Evolutionary conservation across 2,113 vertebrate genomes (phyloP).

Genomic region (Capreolus pygargus): DNA sequence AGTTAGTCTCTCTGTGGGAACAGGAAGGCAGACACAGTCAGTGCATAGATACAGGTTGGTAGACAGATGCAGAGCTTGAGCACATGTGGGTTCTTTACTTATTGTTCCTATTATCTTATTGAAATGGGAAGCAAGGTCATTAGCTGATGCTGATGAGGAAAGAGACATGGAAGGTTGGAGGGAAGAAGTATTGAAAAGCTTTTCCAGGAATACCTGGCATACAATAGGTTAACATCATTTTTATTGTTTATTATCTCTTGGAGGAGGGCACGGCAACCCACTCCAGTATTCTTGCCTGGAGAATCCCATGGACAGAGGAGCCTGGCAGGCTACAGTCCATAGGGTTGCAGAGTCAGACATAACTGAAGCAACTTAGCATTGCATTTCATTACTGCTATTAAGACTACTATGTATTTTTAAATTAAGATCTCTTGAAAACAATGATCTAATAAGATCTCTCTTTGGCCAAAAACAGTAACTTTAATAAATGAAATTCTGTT

Average conservation of each 20-base stretch:
- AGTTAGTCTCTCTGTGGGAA: not conserved
- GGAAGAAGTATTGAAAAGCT: not conserved
- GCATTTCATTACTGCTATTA: not conserved
- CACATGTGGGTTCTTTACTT: not conserved
- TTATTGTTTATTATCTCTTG: not conserved
- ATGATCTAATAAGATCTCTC: not conserved
- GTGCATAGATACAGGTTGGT: not conserved
- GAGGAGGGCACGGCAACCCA: not conserved
- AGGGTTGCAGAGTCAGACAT: not conserved
- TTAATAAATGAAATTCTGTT: not conserved
- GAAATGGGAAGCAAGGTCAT: not conserved
- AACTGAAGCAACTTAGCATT: not conserved
- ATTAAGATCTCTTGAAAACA: not conserved
- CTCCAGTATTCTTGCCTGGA: not conserved
- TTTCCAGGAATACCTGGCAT: not conserved
- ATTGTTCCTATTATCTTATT: not conserved
- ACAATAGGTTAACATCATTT: not conserved
- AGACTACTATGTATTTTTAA: not conserved
- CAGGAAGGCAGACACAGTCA: not conserved
- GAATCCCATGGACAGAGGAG: not conserved
- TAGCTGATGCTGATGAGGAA: not conserved
- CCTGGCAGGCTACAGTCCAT: not conserved
- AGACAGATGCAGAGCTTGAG: not conserved
- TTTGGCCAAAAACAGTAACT: not conserved
- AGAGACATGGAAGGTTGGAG: not conserved